Base-by-base conservation (phyloP, 2,888 invertebrate genomes). In the Agonopterix alstromeriana region DNA sequence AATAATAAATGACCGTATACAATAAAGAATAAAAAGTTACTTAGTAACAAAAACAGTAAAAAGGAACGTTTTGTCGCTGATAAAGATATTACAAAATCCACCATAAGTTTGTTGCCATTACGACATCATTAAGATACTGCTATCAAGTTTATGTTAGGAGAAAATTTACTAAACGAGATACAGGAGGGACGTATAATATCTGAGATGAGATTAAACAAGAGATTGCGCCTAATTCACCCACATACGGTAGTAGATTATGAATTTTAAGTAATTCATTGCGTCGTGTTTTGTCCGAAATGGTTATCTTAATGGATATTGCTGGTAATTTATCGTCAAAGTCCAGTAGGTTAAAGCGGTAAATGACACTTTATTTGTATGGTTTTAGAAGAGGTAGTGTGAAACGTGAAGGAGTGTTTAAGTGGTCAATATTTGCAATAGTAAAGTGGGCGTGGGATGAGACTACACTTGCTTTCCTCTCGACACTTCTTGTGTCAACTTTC, bases 201-300 rank as follows among this genome's bases (percentile, higher is more conserved):
- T 61, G 47, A 53, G 58, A 53, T 55, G 52, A 73, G 83, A 82
- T 84, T 81, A 77, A 68, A 60, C 52, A 47, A 49, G 53, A 69
- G 78, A 79, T 80, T 77, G 72, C 56, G 55, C 55, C 63, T 67
- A 70, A 73, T 70, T 70, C 70, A 69, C 71, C 79, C 73, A 80
- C 77, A 77, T 79, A 77, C 71, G 66, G 79, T 72, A 75, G 74
- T 77, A 68, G 63, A 67, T 76, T 79, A 76, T 75, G 79, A 74
- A 74, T 70, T 65, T 68, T 66, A 74, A 76, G 67, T 73, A 66
- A 77, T 69, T 67, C 63, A 70, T 64, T 50, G 61, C 57, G 55
- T 63, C 67, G 62, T 65, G 65, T 74, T 71, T 63, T 67, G 66
- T 70, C 65, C 64, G 52, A 68, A 69, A 69, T 61, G 65, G 67